A percentile compares a stretch with the other conserved stretches of the same genome.
phyloP scores from a whole-genome alignment of 2,113 vertebrate genomes.

The Rhizomys pruinosus region DNA sequence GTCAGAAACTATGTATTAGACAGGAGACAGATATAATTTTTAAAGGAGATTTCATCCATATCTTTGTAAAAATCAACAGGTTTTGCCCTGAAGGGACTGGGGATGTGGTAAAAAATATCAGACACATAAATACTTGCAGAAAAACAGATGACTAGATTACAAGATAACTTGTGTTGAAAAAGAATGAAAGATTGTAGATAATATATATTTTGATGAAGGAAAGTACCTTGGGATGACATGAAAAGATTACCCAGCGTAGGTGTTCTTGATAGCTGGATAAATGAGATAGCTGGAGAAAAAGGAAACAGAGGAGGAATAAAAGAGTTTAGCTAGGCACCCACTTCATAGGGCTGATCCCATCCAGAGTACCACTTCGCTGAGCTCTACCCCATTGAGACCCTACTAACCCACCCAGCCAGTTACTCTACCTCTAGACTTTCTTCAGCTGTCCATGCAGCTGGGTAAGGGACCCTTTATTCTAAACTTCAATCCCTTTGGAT shows the following conservation, averaged over 20 bases:
- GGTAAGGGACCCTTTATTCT: no score
- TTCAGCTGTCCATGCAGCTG: no score
- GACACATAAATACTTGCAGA: neutral
- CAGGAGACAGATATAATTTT: neutral
- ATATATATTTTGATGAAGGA: slow-evolving; percentile 14
- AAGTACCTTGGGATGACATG: neutral
- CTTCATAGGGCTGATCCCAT: no score
- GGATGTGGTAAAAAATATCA: neutral
- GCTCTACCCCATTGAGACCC: no score
- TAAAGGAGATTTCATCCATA: neutral
- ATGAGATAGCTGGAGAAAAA: neutral
- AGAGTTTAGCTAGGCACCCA: neutral
- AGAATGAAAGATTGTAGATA: neutral
- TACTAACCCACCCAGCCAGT: no score
- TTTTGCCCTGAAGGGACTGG: neutral
- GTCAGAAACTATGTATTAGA: neutral
- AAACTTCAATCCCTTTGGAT: no score
- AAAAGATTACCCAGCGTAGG: neutral
- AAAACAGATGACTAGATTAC: neutral
- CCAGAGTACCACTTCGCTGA: no score
- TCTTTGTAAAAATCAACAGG: neutral
- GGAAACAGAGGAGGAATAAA: neutral
- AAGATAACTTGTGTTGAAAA: neutral
- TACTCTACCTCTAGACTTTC: no score
- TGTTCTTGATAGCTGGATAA: neutral